A percentile compares a stretch with the other conserved stretches of the same genome.
phyloP scores from a whole-genome alignment of 2,797 vertebrate genomes.

The Dendrocincla tyrannina region DNA sequence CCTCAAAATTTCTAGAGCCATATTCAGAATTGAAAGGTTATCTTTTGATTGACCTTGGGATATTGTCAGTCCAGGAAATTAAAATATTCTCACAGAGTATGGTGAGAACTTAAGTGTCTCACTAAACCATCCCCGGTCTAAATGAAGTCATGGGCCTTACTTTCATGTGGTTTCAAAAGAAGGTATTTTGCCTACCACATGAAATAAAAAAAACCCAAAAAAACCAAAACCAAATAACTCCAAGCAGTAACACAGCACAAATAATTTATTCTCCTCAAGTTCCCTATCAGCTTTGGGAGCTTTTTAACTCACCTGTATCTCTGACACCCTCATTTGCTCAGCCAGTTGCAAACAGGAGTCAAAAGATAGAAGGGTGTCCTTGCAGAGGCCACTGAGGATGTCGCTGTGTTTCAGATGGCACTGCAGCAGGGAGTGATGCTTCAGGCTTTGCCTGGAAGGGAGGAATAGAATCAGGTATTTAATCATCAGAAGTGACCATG shows the following conservation, averaged over 20 bases:
- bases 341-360: slow-evolving; percentile 85
- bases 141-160: not conserved
- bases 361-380: slow-evolving; percentile 84
- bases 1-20: not conserved
- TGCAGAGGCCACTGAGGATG: slow-evolving; percentile 83
- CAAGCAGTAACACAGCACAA: not conserved
- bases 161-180: not conserved
- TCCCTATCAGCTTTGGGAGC: not conserved
- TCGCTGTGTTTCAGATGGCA: slow-evolving; percentile 86
- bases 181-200: not conserved
- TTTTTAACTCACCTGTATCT: slow-evolving; percentile 78
- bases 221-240: not conserved
- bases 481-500: not conserved
- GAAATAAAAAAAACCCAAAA: not conserved
- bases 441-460: slow-evolving; percentile 86
- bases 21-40: not conserved
- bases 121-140: not conserved
- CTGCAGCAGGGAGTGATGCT: slow-evolving; percentile 86
- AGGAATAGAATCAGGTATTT: not conserved
- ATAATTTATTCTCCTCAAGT: not conserved
- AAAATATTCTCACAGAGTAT: not conserved
- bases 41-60: not conserved
- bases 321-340: slow-evolving; percentile 81
- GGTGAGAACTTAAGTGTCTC: not conserved
- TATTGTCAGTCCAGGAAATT: not conserved